Conservation (phyloP, 2,113 vertebrate species). For the Callorhinus ursinus region DNA sequence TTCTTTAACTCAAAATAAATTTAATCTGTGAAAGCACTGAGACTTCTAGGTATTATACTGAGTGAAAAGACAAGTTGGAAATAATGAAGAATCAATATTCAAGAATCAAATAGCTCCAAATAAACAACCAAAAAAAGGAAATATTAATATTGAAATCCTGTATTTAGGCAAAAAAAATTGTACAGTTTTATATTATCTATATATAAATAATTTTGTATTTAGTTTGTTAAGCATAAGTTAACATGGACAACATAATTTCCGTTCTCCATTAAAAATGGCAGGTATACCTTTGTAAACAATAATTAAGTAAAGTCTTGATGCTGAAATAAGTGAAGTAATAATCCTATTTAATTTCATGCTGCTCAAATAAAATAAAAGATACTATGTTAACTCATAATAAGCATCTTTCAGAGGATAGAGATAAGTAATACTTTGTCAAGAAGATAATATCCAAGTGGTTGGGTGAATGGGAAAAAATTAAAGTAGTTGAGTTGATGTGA, state of each 20-base stretch:
- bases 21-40: neutral
- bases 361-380: neutral
- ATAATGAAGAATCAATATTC: neutral
- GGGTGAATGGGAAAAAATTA: neutral
- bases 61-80: neutral
- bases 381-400: neutral
- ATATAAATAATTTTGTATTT: neutral
- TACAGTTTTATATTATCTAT: neutral
- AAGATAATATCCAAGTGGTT: neutral
- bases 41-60: neutral
- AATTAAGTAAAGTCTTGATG: neutral
- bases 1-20: neutral
- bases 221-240: neutral
- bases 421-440: neutral
- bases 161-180: neutral
- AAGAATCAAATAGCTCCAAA: neutral
- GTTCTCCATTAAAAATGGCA: neutral
- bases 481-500: neutral
- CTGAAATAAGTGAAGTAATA: neutral
- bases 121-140: neutral
- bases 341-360: neutral
- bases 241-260: neutral
- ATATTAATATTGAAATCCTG: neutral
- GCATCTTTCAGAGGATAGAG: neutral
- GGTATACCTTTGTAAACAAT: neutral